A percentile compares a stretch with the other conserved stretches of the same genome.
These are phyloP conservation scores for Chironomus tentans DNA, from an alignment of 2,888 invertebrate species.

Conservation along the genomic window DNA sequence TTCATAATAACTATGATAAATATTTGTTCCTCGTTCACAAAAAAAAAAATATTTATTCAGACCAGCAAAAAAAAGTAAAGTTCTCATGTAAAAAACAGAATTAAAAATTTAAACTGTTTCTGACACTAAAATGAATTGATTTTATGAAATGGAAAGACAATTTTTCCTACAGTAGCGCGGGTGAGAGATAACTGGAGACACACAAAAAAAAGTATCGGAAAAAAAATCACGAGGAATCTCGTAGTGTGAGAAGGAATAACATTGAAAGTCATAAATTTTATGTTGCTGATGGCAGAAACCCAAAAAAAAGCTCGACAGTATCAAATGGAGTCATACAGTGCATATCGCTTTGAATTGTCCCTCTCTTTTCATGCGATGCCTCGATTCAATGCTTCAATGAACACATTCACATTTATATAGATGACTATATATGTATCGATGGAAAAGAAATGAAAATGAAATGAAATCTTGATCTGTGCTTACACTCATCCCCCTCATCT, in stretches of 20 bases:
- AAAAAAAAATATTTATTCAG: neutral
- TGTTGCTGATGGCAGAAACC: conserved; percentile 23
- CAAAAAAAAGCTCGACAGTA: conserved; percentile 23
- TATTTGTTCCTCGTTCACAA: neutral
- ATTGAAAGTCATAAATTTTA: conserved; percentile 24
- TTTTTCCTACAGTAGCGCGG: neutral
- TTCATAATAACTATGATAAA: neutral
- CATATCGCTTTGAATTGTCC: conserved; percentile 7
- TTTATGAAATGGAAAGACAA: conserved; percentile 6
- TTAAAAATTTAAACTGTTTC: conserved; percentile 4
- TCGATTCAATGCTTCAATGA: conserved; percentile 18
- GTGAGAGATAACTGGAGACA: neutral
- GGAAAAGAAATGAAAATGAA: neutral
- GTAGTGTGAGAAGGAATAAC: neutral
- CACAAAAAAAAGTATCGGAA: neutral
- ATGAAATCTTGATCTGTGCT: neutral
- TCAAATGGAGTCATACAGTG: conserved; percentile 11
- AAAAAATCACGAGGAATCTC: neutral
- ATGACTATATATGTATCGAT: neutral
- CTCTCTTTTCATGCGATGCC: neutral
- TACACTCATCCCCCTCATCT: neutral
- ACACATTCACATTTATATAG: conserved; percentile 9
- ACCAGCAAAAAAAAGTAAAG: no score
- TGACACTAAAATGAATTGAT: conserved; percentile 21
- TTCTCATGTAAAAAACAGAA: no score